Base-by-base conservation (phyloP, 2,113 vertebrate genomes). In the Forbesichthys agassizii region DNA sequence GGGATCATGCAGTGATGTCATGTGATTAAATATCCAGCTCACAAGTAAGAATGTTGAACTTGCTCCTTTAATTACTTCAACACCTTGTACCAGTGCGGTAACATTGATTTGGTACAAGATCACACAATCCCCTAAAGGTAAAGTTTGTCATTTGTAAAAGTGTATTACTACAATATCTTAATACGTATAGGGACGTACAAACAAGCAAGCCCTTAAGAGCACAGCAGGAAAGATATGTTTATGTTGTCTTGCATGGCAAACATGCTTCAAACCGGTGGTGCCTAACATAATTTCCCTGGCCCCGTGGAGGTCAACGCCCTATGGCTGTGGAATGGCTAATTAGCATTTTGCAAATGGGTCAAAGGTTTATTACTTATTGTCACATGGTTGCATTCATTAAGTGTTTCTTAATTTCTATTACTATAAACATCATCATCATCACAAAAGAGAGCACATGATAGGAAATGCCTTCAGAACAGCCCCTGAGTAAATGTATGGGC, bases 331-430 rank as follows among this genome's bases (percentile, higher is more conserved):
- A 59, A 84, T 60, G 73, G 77, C 74, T 86, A 84, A 88, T 88
- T 85, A 85, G 69, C 79, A 68, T 74, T 69, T 56, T 47, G 73
- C 84, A 84, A 88, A 82, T 84, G 84, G 87, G 85, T 88, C 86
- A 88, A 48, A 63, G 69, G 81, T 75, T 79, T 84, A 85, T 89
- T 85, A 87, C 87, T 89, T 86, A 81, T 83, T 81, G 86, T 88
- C 84, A 89, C 81, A 84, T 87, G 90, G 79, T 68, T 65, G 60
- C 68, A 81, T 71, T 86, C 82, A 84, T 85, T 77, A 10, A 10
- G 10, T 52, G 47, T 18, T 81, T 84, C 80, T 80, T 83, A 59
- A 62, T 66, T 49, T 11, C 51, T 64, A 20, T 78, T 80, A 76
- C 69, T 33, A 59, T 33, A 61, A 11, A 52, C 27, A 27, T 27